Evolutionary conservation across 2,888 invertebrate species (phyloP), one percentile per base, ranked within the genome.

Genomic region (Rhamnusium bicolor): DNA sequence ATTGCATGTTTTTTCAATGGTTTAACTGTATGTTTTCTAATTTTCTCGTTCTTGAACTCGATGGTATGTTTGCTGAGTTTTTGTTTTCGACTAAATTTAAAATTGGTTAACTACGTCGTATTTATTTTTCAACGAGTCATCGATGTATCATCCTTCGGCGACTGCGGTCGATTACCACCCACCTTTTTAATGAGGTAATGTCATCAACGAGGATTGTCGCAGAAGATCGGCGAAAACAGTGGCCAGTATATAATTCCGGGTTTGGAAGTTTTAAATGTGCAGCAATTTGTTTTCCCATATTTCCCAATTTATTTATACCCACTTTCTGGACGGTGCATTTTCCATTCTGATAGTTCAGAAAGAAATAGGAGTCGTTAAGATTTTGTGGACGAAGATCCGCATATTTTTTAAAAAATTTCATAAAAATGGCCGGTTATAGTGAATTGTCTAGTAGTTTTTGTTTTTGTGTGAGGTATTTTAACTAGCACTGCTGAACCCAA

Each of bases 261-360:
- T 49, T 49, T 18, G 54, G 54, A 6, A 24, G 21, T 8, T 73
- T 68, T 56, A 77, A 72, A 70, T 66, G 79, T 32, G 19, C 62
- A 21, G 81, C 80, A 29, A 80, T 78, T 27, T 75, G 14, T 61
- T 73, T 76, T 19, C 78, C 79, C 75, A 79, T 78, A 66, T 58
- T 58, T 51, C 71, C 68, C 46, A 81, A 76, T 69, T 76, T 79
- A 51, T 80, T 79, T 5, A 71, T 68, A 24, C 73, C 75, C n/a
- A 73, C 58, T 51, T 29, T 73, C 56, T 73, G 73, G 1, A 62
- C 40, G 16, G 69, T 75, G 24, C 72, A 80, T 74, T 71, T 78
- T 14, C 78, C 76, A 40, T 73, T 70, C 71, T 73, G 63, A 51
- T 60, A 75, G 47, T 75, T 73, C 10, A 73, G 29, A 27, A 75